Evolutionary conservation across 2,888 invertebrate species (phyloP).

Genomic region (Xanthorhoe designata): DNA sequence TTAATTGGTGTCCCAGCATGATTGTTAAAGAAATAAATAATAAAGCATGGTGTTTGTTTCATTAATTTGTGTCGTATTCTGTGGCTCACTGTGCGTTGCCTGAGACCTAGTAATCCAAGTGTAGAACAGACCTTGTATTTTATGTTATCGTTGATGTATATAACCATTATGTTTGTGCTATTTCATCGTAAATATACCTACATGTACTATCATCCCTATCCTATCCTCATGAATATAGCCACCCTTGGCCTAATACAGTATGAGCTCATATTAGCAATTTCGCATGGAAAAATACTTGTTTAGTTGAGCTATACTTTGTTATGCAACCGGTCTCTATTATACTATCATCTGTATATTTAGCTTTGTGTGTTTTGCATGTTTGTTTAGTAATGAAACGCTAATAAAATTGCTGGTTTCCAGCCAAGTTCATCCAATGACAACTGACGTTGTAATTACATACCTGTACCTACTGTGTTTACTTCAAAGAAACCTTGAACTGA

Average conservation of each 20-base stretch:
- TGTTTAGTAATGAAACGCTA: slow-evolving; percentile 44
- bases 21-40: slow-evolving; percentile 37
- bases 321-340: slow-evolving; percentile 15
- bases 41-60: slow-evolving; percentile 54
- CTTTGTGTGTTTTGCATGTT: slow-evolving; percentile 41
- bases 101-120: slow-evolving; percentile 76
- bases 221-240: slow-evolving; percentile 7
- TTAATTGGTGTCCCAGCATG: slow-evolving; percentile 39
- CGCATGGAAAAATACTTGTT: background rate
- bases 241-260: background rate
- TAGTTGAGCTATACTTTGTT: slow-evolving; percentile 5
- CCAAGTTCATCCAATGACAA: slow-evolving; percentile 1
- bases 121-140: slow-evolving; percentile 67
- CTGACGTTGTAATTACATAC: background rate
- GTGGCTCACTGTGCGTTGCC: slow-evolving; percentile 76
- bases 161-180: slow-evolving; percentile 26
- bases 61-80: slow-evolving; percentile 49
- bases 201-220: slow-evolving; percentile 9
- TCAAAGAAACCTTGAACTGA: background rate
- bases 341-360: slow-evolving; percentile 28
- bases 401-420: background rate
- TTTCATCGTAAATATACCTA: slow-evolving; percentile 24
- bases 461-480: background rate
- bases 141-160: slow-evolving; percentile 45
- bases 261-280: background rate